Conservation (phyloP, 2,797 vertebrate genomes). For the Argentina silus region DNA sequence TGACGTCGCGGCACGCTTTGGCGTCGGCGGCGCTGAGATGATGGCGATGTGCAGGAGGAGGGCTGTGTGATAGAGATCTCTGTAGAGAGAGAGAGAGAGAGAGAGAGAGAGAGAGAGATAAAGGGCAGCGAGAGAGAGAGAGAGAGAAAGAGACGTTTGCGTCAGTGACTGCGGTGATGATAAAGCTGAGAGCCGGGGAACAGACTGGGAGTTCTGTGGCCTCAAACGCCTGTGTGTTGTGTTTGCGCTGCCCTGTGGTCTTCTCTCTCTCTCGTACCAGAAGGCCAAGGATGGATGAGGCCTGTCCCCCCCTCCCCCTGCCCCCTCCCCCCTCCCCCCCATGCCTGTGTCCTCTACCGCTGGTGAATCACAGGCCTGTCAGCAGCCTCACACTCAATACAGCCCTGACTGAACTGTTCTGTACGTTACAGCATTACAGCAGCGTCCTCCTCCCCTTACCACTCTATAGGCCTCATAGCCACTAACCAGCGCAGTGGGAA, state of each 20-base stretch:
- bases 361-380: slow-evolving; percentile 63
- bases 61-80: slow-evolving; percentile 67
- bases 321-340: slow-evolving; percentile 54
- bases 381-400: slow-evolving; percentile 49
- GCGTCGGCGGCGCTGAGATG: slow-evolving; percentile 52
- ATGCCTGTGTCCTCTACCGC: slow-evolving; percentile 63
- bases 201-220: slow-evolving; percentile 64
- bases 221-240: slow-evolving; percentile 66
- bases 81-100: slow-evolving; percentile 41
- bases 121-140: slow-evolving; percentile 7
- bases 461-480: slow-evolving; percentile 4
- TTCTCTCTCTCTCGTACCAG: slow-evolving; percentile 45
- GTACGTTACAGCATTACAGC: not conserved
- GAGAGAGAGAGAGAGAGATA: slow-evolving; percentile 4
- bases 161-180: slow-evolving; percentile 64
- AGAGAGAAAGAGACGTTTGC: slow-evolving; percentile 43
- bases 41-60: slow-evolving; percentile 66
- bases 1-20: slow-evolving; percentile 49
- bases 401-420: slow-evolving; percentile 28
- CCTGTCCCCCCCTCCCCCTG: slow-evolving; percentile 54
- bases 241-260: slow-evolving; percentile 62
- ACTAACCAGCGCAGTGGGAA: slow-evolving; percentile 36
- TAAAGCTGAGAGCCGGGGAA: slow-evolving; percentile 58
- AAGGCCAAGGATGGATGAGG: slow-evolving; percentile 67
- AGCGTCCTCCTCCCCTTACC: slow-evolving; percentile 5